Evolutionary conservation across 2,797 vertebrate genomes (phyloP), one percentile per base, ranked within the genome.

Genomic region (Acrossocheilus fasciatus): DNA sequence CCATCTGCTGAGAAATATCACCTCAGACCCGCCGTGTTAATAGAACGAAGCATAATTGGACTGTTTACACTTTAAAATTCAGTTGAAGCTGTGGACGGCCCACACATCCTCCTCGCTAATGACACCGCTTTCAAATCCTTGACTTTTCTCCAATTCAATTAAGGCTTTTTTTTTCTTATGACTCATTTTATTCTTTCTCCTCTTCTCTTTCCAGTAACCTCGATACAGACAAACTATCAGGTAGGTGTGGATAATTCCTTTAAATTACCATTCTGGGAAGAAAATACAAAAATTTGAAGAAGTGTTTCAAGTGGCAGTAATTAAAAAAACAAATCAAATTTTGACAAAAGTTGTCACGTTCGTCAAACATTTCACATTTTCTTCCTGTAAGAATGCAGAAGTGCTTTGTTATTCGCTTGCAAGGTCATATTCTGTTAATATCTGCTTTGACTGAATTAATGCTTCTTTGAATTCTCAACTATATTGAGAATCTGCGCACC

Each of bases 141-240:
- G 64, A 85, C 83, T 87, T 85, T 83, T 14, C 72, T 43, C 26
- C 18, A 66, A 81, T 85, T 87, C 83, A 87, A 90, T 93, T 89
- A 90, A 92, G 70, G 8, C 43, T 68, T 70, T 83, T 90, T 43
- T 82, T 66, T 80, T 34, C 43, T 57, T 64, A 12, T 59, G 72
- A 10, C 1, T 88, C 74, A 91, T 87, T 89, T 81, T 86, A 75
- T 82, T 89, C 73, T 86, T 73, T 85, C n/a, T 52, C 3, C 45
- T 81, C 45, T 82, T 81, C 36, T n/a, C 41, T 86, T 79, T 84
- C 41, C 30, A 91, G 83, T 87, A 57, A 88, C 81, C 87, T 77
- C 47, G 84, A 90, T 78, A 91, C 85, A 72, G 90, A 84, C 86
- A 91, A 90, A 87, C 86, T 91, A 59, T 91, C 90, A 89, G 90